A percentile compares a stretch with the other conserved stretches of the same genome.
Evolutionary conservation across 1,140 invertebrate species (phyloP).

Genomic region (Chrysopa pallens): DNA sequence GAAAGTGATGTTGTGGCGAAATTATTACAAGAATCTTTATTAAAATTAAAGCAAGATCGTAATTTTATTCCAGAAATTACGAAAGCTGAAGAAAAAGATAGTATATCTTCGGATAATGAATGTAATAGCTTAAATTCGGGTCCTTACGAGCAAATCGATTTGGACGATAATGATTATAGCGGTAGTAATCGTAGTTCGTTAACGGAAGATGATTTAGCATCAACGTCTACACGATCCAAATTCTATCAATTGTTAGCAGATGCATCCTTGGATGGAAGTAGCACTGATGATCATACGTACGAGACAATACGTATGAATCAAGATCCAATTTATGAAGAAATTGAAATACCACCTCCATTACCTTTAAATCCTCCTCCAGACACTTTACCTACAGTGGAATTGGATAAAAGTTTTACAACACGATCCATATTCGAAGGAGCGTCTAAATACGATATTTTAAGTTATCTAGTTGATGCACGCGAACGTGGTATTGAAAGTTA

Average conservation of each 20-base stretch:
- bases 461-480: conserved; percentile 72
- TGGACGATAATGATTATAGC: conserved; percentile 18
- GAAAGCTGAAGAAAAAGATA: conserved; percentile 30
- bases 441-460: conserved; percentile 74
- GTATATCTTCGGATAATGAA: conserved; percentile 17
- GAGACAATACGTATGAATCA: conserved; percentile 51
- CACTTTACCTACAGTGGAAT: conserved; percentile 27
- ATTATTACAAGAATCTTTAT: conserved; percentile 40
- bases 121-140: conserved; percentile 19
- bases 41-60: conserved; percentile 34
- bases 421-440: conserved; percentile 67
- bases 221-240: conserved; percentile 35
- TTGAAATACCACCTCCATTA: conserved; percentile 59
- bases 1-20: conserved; percentile 35
- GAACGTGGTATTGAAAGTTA: conserved; percentile 45
- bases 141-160: conserved; percentile 5
- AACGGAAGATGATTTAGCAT: conserved; percentile 31
- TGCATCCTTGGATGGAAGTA: conserved; percentile 27
- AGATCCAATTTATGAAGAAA: conserved; percentile 80
- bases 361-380: conserved; percentile 52
- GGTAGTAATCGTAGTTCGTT: conserved; percentile 21
- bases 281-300: conserved; percentile 47
- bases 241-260: conserved; percentile 50
- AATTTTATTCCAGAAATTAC: conserved; percentile 22
- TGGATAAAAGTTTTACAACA: conserved; percentile 34